These are phyloP conservation scores for Cirrhinus molitorella DNA, from an alignment of 2,797 vertebrate species.

Conservation along the genomic window DNA sequence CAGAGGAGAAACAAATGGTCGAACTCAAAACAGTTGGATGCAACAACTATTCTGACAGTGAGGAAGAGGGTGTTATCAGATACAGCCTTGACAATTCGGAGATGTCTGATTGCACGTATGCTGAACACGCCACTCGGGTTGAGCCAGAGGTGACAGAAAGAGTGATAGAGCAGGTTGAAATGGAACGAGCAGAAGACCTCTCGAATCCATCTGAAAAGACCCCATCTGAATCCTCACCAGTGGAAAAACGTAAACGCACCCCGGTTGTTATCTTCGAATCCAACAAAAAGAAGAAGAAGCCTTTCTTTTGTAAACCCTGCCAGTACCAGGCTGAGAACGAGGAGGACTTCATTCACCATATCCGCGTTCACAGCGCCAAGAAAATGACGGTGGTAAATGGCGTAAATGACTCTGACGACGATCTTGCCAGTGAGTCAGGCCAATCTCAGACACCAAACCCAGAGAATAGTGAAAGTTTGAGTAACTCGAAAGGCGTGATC, in stretches of 20 bases:
- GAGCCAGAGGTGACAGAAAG: constrained; percentile 26
- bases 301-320: constrained; percentile 94
- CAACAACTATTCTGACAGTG: constrained; percentile 90
- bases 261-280: neutral
- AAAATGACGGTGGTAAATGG: constrained; percentile 91
- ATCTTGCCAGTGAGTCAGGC: constrained; percentile 73
- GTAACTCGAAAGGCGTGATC: constrained; percentile 91
- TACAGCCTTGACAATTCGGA: constrained; percentile 74
- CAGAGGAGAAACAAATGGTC: constrained; percentile 94
- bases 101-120: constrained; percentile 65
- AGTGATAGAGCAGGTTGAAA: neutral
- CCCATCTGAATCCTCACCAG: constrained; percentile 30
- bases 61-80: constrained; percentile 79
- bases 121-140: constrained; percentile 52
- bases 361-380: constrained; percentile 89
- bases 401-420: constrained; percentile 86
- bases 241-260: constrained; percentile 40
- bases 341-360: constrained; percentile 91
- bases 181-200: constrained; percentile 60
- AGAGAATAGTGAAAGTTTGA: constrained; percentile 74
- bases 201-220: constrained; percentile 26
- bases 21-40: constrained; percentile 91
- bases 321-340: constrained; percentile 92
- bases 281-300: constrained; percentile 86
- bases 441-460: constrained; percentile 63